phyloP scores from a whole-genome alignment of 1,140 invertebrate species.

The Trissolcus basalis region DNA sequence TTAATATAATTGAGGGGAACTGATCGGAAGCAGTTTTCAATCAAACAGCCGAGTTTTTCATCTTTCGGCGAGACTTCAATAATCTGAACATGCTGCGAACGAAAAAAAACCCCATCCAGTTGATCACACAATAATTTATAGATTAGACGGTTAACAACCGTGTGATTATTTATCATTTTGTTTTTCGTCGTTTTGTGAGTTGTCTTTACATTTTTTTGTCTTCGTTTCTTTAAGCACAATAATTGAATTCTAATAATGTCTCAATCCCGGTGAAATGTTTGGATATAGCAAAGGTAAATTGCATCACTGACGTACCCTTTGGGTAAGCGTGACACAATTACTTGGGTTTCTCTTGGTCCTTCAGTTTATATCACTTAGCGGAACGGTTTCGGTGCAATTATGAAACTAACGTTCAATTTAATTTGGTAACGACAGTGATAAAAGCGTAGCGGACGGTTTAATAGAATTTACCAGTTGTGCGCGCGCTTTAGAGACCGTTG shows the following conservation, averaged over 20 bases:
- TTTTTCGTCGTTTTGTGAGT: too few species aligned
- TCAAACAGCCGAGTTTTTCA: constrained; percentile 24
- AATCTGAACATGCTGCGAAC: too few species aligned
- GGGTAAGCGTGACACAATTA: background rate
- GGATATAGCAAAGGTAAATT: too few species aligned
- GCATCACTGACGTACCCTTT: background rate
- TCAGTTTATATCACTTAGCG: constrained; percentile 19
- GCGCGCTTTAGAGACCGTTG: constrained; percentile 31
- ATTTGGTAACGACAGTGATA: constrained; percentile 43
- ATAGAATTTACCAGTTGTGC: constrained; percentile 38
- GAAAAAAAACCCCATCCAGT: constrained; percentile 22
- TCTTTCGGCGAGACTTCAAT: constrained; percentile 11
- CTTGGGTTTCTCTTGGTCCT: background rate
- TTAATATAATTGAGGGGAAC: constrained; percentile 27
- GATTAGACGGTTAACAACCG: constrained; percentile 6
- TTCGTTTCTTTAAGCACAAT: too few species aligned
- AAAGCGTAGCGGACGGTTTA: constrained; percentile 28
- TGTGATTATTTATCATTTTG: too few species aligned
- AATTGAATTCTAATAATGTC: too few species aligned
- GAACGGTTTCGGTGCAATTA: constrained; percentile 20
- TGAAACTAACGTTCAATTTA: constrained; percentile 36
- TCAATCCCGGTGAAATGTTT: too few species aligned
- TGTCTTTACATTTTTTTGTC: too few species aligned
- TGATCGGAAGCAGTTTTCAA: constrained; percentile 19
- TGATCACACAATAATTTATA: constrained; percentile 41